phyloP scores from a whole-genome alignment of 1,140 invertebrate species.

The Ceratoteleas bidentatus region DNA sequence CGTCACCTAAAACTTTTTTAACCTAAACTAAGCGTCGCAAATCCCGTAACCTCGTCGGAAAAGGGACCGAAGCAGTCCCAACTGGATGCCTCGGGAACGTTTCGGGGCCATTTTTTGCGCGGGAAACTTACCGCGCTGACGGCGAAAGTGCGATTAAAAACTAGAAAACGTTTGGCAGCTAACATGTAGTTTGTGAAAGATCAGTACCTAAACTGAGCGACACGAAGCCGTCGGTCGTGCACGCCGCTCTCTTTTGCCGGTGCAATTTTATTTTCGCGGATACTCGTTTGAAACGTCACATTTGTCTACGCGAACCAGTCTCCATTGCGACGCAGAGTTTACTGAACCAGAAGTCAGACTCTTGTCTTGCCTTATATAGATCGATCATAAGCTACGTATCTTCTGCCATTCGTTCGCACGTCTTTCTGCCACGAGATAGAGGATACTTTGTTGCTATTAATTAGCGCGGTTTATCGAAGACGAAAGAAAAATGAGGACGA shows the following conservation, averaged over 20 bases:
- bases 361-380: slow-evolving; percentile 46
- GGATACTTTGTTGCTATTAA: not conserved
- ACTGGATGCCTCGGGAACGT: too few species aligned
- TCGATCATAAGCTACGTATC: slow-evolving; percentile 34
- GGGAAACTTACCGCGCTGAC: slow-evolving; percentile 41
- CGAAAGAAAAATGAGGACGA: too few species aligned
- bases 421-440: not conserved
- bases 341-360: slow-evolving; percentile 38
- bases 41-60: too few species aligned
- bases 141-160: slow-evolving; percentile 53
- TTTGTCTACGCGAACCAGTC: slow-evolving; percentile 48
- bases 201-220: slow-evolving; percentile 40
- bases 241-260: slow-evolving; percentile 45
- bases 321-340: slow-evolving; percentile 41
- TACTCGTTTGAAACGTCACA: slow-evolving; percentile 48
- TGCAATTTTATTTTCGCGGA: slow-evolving; percentile 30
- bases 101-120: too few species aligned
- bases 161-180: slow-evolving; percentile 29
- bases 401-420: slow-evolving; percentile 3
- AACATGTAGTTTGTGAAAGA: slow-evolving; percentile 51
- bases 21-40: too few species aligned
- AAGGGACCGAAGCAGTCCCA: too few species aligned
- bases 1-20: too few species aligned
- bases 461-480: not conserved
- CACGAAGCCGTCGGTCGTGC: slow-evolving; percentile 2